Evolutionary conservation across 2,797 vertebrate species (phyloP), one percentile per base, ranked within the genome.

Genomic region (Gymnothorax javanicus): DNA sequence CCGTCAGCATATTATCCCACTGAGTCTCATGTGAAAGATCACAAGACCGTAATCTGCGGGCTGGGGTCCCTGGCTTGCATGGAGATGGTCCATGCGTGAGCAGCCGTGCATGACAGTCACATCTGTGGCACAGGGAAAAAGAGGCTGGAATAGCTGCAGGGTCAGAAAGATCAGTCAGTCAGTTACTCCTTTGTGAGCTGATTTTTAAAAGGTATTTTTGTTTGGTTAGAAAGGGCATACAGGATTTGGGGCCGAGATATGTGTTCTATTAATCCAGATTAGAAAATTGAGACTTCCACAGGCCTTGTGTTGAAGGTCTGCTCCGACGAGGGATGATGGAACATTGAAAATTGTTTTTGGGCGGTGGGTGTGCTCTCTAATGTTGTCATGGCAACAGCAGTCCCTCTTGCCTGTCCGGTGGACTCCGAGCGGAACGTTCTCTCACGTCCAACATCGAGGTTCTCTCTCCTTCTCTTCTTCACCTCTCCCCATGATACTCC

Each of bases 331-430:
- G 83, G 84, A 85, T 75, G 67, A 50, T 59, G 58, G 62, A 85
- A 58, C 84, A 86, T 8, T 67, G 54, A 71, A 54, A 71, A 58
- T 81, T 75, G 64, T 9, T n/a, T 54, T 1, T 5, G 71, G 85
- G 54, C 33, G 52, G 84, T 25, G n/a, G 60, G 23, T 23, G 23
- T 52, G 25, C 25, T 43, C 71, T 82, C 60, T 84, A 84, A 88
- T 50, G 88, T 89, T 89, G 87, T 82, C 89, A 90, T 88, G 82
- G 86, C 82, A 90, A 90, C 88, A 85, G 84, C 84, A 87, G 84
- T 83, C 67, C 83, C 25, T 62, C 85, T n/a, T 67, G 81, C 85
- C 82, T 62, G 64, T 87, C 33, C 81, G 57, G 25, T 43, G 43
- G 50, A 77, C 77, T 75, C 71, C 86, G 85, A 77, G 54, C 79